Conservation (phyloP, 2,888 invertebrate species). For the Eupeodes luniger region DNA sequence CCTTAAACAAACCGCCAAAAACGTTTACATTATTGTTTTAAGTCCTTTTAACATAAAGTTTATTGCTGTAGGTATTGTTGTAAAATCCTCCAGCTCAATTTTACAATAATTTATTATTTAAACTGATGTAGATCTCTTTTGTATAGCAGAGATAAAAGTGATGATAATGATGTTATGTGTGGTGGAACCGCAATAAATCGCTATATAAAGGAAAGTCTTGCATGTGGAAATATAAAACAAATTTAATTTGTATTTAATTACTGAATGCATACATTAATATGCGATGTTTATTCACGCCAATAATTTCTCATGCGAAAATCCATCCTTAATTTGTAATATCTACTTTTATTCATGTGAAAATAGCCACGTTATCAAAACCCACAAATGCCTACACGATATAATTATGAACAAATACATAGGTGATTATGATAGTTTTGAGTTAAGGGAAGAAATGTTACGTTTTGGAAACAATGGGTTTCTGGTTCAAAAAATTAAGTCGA, state of each 20-base stretch:
- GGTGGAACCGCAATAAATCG: background rate
- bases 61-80: background rate
- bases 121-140: background rate
- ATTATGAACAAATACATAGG: too few relatives aligned
- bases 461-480: too few relatives aligned
- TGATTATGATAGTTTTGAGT: background rate
- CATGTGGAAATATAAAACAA: slow-evolving; percentile 11
- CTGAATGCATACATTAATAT: too few relatives aligned
- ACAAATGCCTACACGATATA: too few relatives aligned
- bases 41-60: too few relatives aligned
- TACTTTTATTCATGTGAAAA: background rate
- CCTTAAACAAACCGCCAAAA: too few relatives aligned
- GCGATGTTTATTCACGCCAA: too few relatives aligned
- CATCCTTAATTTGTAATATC: background rate
- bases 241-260: background rate
- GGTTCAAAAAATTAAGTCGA: too few relatives aligned
- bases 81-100: slow-evolving; percentile 9
- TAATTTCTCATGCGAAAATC: slow-evolving; percentile 1
- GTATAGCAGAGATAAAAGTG: background rate
- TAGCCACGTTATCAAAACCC: background rate
- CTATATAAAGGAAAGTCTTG: background rate
- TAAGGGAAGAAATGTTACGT: too few relatives aligned
- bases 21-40: too few relatives aligned
- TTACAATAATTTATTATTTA: slow-evolving; percentile 2
- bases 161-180: slow-evolving; percentile 10